These are phyloP conservation scores for Hyposoter dolosus DNA, from an alignment of 2,888 invertebrate species.

Conservation along the genomic window DNA sequence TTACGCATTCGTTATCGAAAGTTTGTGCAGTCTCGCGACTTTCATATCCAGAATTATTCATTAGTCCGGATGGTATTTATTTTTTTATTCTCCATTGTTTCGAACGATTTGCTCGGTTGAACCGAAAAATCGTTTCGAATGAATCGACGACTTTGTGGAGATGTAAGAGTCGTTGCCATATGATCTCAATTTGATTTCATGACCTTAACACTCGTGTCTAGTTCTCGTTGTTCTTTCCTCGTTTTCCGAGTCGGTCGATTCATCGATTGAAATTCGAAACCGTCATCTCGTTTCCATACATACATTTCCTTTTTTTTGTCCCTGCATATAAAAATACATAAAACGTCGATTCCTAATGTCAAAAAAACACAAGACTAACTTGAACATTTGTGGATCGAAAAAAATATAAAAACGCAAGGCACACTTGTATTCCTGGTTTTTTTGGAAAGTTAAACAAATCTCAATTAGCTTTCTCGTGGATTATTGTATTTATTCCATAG, in stretches of 20 bases:
- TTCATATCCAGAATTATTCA: conserved; percentile 48
- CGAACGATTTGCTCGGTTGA: conserved; percentile 25
- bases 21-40: conserved; percentile 20
- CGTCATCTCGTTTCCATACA: background rate
- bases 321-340: background rate
- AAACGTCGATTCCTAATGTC: no score
- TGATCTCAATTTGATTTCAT: conserved; percentile 54
- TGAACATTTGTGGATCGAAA: background rate
- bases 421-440: background rate
- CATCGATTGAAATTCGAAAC: background rate
- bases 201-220: conserved; percentile 51
- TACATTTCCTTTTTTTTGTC: background rate
- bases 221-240: background rate
- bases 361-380: background rate
- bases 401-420: background rate
- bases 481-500: conserved; percentile 4
- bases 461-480: background rate
- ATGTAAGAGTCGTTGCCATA: conserved; percentile 36
- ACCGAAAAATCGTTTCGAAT: conserved; percentile 38
- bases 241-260: background rate
- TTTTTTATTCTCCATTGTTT: conserved; percentile 20
- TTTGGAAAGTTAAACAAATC: background rate
- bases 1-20: conserved; percentile 39
- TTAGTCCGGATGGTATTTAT: conserved; percentile 33
- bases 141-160: conserved; percentile 37